Conservation (phyloP, 2,113 vertebrate species). For the Hemichromis elongatus region DNA sequence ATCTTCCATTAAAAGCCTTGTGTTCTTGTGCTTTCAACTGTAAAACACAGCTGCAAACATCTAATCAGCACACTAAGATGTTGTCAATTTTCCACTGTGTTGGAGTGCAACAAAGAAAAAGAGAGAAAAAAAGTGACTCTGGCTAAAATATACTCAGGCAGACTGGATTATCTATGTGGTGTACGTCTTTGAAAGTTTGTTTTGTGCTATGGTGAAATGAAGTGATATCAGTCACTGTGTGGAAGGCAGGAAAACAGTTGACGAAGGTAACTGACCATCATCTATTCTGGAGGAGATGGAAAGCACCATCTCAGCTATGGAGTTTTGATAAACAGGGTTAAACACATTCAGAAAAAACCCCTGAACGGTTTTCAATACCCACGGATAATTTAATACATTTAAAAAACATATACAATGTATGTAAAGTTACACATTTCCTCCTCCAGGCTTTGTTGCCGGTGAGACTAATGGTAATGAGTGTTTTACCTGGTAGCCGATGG, state of each 20-base stretch:
- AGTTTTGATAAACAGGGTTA: not conserved
- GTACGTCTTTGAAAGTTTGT: not conserved
- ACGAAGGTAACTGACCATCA: not conserved
- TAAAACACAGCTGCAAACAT: not conserved
- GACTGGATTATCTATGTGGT: not conserved
- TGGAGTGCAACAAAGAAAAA: not conserved
- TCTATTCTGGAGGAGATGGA: not conserved
- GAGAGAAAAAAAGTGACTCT: not conserved
- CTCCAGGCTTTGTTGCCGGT: not conserved
- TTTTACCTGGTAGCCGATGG: conserved; percentile 90
- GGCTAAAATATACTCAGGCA: not conserved
- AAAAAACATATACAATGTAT: not conserved
- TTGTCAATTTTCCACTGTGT: not conserved
- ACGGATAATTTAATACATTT: not conserved
- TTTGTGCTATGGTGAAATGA: not conserved
- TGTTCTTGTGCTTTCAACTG: not conserved
- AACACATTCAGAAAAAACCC: not conserved
- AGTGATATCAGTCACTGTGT: not conserved
- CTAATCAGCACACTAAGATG: not conserved
- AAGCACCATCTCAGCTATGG: not conserved
- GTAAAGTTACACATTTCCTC: not conserved
- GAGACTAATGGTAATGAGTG: not conserved
- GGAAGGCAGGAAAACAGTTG: not conserved
- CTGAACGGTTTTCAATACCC: not conserved
- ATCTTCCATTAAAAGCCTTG: not conserved